Evolutionary conservation across 1,140 invertebrate species (phyloP), one percentile per base, ranked within the genome.

Genomic region (Drosophila leontia): DNA sequence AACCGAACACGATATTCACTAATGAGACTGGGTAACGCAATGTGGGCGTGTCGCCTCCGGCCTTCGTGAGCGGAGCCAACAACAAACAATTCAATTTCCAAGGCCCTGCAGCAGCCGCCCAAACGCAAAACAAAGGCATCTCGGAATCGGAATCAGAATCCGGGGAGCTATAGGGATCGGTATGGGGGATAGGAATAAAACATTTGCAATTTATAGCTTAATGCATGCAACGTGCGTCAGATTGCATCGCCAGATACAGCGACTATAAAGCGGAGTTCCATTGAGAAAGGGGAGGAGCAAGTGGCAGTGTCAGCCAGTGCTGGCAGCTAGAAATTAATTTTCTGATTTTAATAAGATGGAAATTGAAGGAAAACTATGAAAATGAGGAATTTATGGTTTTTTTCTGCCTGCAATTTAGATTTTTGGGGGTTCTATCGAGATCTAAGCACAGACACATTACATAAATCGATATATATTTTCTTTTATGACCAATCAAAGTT

Each of bases 21-120:
- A 87, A 87, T 87, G 85, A 87, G 84, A 71, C 85, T 81, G 62
- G 61, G 68, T 78, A 87, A 87, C 85, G 84, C 85, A 88, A 87
- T 84, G 84, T 90, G 74, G 84, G 84, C 84, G 85, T 84, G 84
- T 50, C 65, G 55, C 50, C 53, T 61, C 53, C 64, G 72, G 71
- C 63, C 64, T 71, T 87, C 78, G 77, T 84, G 80, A 77, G 67
- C 63, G 64, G 71, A 74, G 63, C 78, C 68, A 88, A 80, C 83
- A 88, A 84, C 84, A 84, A 87, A 87, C 84, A 87, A 87, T 87
- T 87, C 84, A 87, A 87, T 87, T 90, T 87, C 83, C 84, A 75
- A 78, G 53, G 68, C 84, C 74, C 78, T 47, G 48, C 81, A 60
- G 82, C 67, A 71, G 67, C 72, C 60, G 67, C 39, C 80, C 85